Evolutionary conservation across 64 coral and sea anemone genomes (phyloP), one percentile per base, ranked within the genome.

Genomic region (Trachythela sp.): DNA sequence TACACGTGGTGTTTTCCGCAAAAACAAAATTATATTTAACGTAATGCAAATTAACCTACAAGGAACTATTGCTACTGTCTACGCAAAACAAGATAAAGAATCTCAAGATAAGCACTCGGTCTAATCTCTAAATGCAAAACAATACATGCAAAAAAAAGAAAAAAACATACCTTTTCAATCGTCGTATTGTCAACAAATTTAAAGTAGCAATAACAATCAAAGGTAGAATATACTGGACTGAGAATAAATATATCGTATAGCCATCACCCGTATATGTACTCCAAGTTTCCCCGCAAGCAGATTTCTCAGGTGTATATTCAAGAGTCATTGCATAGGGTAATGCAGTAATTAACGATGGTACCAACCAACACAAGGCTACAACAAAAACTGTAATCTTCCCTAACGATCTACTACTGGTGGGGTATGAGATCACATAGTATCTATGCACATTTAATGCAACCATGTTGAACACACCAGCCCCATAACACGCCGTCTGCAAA

Each of bases 381-480:
- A 18, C 75, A 4, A 80, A 0, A 39, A 10, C 30, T 9, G 75
- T 80, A 14, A 80, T 36, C 15, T 9, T 15, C 6, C 37, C 75
- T 34, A 80, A 9, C 13, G 75, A 35, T 1, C 75, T n/a, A 22
- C 37, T 39, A 10, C 33, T 39, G 2, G 75, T 37, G 20, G 56
- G 56, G 30, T 37, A 80, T 0, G 75, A 2, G 9, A 80, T 80
- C 15, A 80, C 93, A 39, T 93, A 52, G 17, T 83, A 84, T 83
- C 96, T 88, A 36, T 99, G 96, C 67, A 80, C 83, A 34, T 89
- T 92, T 8, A 99, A 70, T 2, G 93, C 84, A 24, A 99, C 89
- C 40, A 95, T 95, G 15, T 90, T 64, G 27, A 89, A 90, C 17
- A 95, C 96, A 6, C 94, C 92, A 27, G 96, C 96, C 54, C 94